Percentiles rank a stretch among this genome's conserved stretches.
Evolutionary conservation across 2,888 invertebrate genomes (phyloP).

Genomic region (Calephelis perditalis): DNA sequence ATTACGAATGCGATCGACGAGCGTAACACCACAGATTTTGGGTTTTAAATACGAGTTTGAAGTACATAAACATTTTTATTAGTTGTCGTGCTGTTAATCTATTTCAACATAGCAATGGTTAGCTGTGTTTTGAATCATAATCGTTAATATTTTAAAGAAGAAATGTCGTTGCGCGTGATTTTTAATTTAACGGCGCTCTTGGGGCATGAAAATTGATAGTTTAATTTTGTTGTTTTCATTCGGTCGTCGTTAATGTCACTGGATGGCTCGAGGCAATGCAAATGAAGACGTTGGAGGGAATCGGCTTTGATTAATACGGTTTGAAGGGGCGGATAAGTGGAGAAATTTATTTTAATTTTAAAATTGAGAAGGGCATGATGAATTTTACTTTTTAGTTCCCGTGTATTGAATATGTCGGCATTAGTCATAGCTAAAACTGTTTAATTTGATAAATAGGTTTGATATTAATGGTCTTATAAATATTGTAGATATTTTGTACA

Average conservation of each 20-base stretch:
- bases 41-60: slow-evolving; percentile 2
- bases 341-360: slow-evolving; percentile 26
- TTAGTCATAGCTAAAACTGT: slow-evolving; percentile 1
- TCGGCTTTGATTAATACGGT: slow-evolving; percentile 60
- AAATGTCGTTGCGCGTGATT: slow-evolving; percentile 43
- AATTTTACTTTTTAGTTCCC: background rate
- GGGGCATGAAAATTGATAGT: slow-evolving; percentile 64
- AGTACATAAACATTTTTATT: slow-evolving; percentile 12
- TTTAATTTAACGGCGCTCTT: slow-evolving; percentile 48
- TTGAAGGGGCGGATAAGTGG: slow-evolving; percentile 38
- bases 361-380: slow-evolving; percentile 8
- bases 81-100: slow-evolving; percentile 15
- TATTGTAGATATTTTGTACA: background rate
- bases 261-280: slow-evolving; percentile 59
- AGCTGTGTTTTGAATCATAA: slow-evolving; percentile 29
- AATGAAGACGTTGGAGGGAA: slow-evolving; percentile 66
- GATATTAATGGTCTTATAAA: background rate
- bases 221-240: slow-evolving; percentile 65
- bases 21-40: too few species aligned
- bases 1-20: too few species aligned
- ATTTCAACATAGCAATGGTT: slow-evolving; percentile 15
- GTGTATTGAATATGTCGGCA: slow-evolving; percentile 6
- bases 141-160: slow-evolving; percentile 34
- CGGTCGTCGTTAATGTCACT: slow-evolving; percentile 64
- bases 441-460: background rate